Evolutionary conservation across 2,797 vertebrate species (phyloP).

Genomic region (Cheirogaleus major): DNA sequence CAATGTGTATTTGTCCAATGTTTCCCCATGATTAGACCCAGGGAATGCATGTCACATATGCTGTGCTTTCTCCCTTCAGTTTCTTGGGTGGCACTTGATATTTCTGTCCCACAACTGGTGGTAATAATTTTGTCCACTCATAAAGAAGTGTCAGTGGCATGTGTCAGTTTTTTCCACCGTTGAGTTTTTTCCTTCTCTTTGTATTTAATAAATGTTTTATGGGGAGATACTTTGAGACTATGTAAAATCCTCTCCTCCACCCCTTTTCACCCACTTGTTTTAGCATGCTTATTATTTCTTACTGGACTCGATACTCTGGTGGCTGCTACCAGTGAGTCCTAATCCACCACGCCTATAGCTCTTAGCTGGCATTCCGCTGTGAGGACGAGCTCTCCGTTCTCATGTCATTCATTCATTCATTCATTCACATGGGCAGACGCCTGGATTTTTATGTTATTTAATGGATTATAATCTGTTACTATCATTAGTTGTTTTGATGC

Average conservation of each 20-base stretch:
- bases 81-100: background rate
- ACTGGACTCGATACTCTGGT: background rate
- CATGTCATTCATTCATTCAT: background rate
- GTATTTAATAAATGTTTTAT: background rate
- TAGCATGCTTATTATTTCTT: background rate
- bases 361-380: background rate
- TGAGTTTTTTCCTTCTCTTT: background rate
- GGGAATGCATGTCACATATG: accelerated
- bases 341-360: background rate
- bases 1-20: background rate
- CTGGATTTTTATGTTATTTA: background rate
- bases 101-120: background rate
- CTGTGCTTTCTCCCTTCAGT: background rate
- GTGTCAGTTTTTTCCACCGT: background rate
- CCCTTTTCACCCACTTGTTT: background rate
- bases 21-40: background rate
- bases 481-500: background rate
- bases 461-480: background rate
- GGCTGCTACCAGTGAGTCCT: background rate
- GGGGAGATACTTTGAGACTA: background rate
- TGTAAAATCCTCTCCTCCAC: no score
- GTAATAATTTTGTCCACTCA: background rate
- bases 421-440: no score
- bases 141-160: background rate
- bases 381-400: background rate